phyloP scores from a whole-genome alignment of 1,140 invertebrate species.

The Atopsyche davidsoni region DNA sequence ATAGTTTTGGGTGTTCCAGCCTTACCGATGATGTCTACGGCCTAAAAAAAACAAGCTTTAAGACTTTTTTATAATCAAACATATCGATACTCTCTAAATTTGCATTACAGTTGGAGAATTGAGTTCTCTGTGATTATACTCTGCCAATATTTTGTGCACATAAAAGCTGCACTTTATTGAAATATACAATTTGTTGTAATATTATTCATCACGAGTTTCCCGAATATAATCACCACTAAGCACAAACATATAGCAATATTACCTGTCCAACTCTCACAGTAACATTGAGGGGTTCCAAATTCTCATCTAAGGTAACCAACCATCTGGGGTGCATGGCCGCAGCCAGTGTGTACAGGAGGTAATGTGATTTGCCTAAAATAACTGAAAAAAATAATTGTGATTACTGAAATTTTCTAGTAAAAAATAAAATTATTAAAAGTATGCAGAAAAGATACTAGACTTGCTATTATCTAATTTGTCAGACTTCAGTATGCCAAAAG shows the following conservation, averaged over 20 bases:
- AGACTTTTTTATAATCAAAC: too few relatives aligned
- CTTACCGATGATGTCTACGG: conserved; percentile 98
- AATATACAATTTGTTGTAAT: too few relatives aligned
- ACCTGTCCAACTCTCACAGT: conserved; percentile 95
- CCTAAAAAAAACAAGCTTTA: conserved; percentile 55
- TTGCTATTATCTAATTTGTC: too few relatives aligned
- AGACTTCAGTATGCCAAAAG: too few relatives aligned
- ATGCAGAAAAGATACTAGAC: too few relatives aligned
- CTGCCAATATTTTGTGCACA: too few relatives aligned
- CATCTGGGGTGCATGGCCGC: conserved; percentile 98
- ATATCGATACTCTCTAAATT: too few relatives aligned
- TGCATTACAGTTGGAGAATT: too few relatives aligned
- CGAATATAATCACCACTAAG: background rate
- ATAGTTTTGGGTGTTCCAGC: conserved; percentile 99
- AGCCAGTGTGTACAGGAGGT: conserved; percentile 90
- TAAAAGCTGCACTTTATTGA: too few relatives aligned
- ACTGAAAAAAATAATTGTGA: conserved; percentile 62
- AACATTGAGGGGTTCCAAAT: conserved; percentile 88
- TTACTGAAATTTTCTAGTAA: background rate
- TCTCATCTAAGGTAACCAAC: conserved; percentile 99
- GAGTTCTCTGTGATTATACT: too few relatives aligned
- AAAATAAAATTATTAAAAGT: conserved; percentile 8
- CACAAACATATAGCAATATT: conserved; percentile 11
- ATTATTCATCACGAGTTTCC: too few relatives aligned
- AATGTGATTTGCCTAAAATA: conserved; percentile 94